Conservation (phyloP, 2,797 vertebrate species). For the Microchirus variegatus region DNA sequence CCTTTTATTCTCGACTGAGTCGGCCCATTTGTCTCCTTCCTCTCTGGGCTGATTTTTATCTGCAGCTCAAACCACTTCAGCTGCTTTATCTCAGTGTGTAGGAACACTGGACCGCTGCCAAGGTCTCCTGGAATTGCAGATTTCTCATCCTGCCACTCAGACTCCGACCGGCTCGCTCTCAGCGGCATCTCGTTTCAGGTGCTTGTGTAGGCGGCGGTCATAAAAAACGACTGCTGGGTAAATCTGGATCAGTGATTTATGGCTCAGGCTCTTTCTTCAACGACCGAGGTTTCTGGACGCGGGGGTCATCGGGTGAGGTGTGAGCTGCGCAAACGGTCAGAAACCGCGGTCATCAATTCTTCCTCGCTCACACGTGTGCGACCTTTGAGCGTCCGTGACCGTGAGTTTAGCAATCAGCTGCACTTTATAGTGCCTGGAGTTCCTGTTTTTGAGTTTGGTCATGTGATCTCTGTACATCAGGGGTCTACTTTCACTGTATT, state of each 20-base stretch:
- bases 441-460: not conserved
- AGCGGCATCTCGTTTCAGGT: slow-evolving; percentile 35
- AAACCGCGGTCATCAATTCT: slow-evolving; percentile 4
- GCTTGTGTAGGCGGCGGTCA: slow-evolving; percentile 32
- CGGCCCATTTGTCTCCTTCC: slow-evolving; percentile 6
- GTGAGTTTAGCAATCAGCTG: not conserved
- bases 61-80: slow-evolving; percentile 16
- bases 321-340: slow-evolving; percentile 43
- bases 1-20: slow-evolving; percentile 3
- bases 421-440: no score
- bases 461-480: not conserved
- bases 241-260: slow-evolving; percentile 56
- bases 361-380: no score
- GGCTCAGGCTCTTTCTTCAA: slow-evolving; percentile 22
- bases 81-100: slow-evolving; percentile 24
- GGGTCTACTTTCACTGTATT: no score
- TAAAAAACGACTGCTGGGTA: slow-evolving; percentile 25
- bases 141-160: slow-evolving; percentile 54
- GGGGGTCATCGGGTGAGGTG: slow-evolving; percentile 5
- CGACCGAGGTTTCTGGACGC: slow-evolving; percentile 42
- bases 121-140: slow-evolving; percentile 51
- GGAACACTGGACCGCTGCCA: slow-evolving; percentile 35
- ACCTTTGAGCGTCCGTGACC: slow-evolving; percentile 5
- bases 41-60: slow-evolving; percentile 5
- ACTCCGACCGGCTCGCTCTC: slow-evolving; percentile 28